Base-by-base conservation (phyloP, 2,113 vertebrate species). In the Rhabdomys dilectus region DNA sequence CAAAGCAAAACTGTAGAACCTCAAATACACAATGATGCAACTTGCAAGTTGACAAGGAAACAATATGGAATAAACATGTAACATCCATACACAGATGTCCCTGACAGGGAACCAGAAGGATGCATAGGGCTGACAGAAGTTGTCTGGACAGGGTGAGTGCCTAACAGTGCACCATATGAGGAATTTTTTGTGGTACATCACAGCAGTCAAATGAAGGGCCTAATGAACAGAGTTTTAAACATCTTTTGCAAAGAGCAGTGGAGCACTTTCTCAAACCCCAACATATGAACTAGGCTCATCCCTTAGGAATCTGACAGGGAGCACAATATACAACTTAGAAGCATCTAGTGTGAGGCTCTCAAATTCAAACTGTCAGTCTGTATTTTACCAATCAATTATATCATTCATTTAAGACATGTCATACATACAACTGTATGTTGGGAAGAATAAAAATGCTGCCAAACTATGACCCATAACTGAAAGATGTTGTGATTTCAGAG, bases 401-500 rank as follows among this genome's bases (percentile, higher is more conserved):
- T 34, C 45, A 89, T 5, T 62, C 82, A 80, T 48, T 77, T 53
- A 86, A 96, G 64, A 92, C 21, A 95, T 62, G 48, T 89, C 48
- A 58, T 58, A 73, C 45, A 62, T 72, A n/a, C 64, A 36, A 84
- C n/a, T 42, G 53, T 42, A n/a, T n/a, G 64, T 15, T 53, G 45
- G 88, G 81, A 80, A 60, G 78, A n/a, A 45, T 70, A 84, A 86
- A 92, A 93, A 89, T 39, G 75, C 7, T 78, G 51, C 78, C 91
- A 95, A 95, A 93, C 39, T n/a, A 85, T 60, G 58, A 88, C 66
- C 64, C 31, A 68, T 16, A 21, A 73, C 34, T 91, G 53, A 81
- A 68, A 91, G 7, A 39, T 29, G 84, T 66, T 42, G 21, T 92
- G 62, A 96, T 95, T 80, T 91, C 58, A 85, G 70, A 96, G 26